A percentile compares a stretch with the other conserved stretches of the same genome.
Evolutionary conservation across 1,140 invertebrate genomes (phyloP).

Genomic region (Achatina immaculata): DNA sequence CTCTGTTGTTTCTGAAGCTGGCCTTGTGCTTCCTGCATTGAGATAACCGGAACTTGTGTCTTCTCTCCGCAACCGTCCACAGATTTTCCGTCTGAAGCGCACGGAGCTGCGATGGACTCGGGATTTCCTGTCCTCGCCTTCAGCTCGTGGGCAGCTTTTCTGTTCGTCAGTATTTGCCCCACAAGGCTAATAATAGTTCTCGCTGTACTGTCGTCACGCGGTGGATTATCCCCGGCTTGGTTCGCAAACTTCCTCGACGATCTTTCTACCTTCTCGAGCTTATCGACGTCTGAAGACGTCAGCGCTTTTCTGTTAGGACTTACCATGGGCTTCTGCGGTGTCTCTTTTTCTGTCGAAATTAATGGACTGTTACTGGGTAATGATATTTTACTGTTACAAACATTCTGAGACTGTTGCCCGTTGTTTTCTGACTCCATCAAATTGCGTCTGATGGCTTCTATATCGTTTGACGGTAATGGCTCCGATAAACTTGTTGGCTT

Average conservation of each 20-base stretch:
- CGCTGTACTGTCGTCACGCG: not conserved
- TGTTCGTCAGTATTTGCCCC: not conserved
- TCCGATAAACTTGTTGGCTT: not conserved
- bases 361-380: not conserved
- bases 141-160: not conserved
- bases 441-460: not conserved
- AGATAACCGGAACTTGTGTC: not conserved
- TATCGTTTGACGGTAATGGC: not conserved
- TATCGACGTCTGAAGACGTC: not conserved
- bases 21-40: not conserved
- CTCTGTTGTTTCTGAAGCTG: not conserved
- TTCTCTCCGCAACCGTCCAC: not conserved
- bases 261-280: not conserved
- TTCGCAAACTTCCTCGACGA: not conserved
- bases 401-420: not conserved
- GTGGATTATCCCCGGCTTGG: not conserved
- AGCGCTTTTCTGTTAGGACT: not conserved
- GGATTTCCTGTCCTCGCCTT: not conserved
- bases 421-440: not conserved
- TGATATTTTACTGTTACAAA: not conserved
- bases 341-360: not conserved
- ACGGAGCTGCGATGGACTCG: not conserved
- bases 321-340: not conserved
- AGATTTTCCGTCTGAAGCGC: not conserved
- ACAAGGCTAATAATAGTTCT: not conserved